A percentile compares a stretch with the other conserved stretches of the same genome.
Conservation (phyloP, 2,113 vertebrate species). For the Tachycineta bicolor region DNA sequence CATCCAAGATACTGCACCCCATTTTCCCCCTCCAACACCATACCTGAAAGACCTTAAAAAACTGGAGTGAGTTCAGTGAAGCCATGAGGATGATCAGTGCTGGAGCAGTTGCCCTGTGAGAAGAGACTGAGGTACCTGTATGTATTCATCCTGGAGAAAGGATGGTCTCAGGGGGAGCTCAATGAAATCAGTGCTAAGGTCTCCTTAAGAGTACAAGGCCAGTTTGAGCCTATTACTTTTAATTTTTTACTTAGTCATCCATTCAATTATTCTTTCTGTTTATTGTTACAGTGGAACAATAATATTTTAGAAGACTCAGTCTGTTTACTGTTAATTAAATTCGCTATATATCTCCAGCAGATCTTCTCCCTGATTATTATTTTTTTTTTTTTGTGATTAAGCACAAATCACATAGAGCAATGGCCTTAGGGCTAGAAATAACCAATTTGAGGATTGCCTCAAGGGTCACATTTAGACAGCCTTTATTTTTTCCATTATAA, state of each 20-base stretch:
- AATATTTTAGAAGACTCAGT: background rate
- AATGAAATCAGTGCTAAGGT: background rate
- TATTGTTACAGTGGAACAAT: background rate
- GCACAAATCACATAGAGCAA: background rate
- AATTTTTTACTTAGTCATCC: background rate
- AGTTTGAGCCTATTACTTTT: background rate
- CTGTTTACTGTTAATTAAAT: conserved; percentile 19
- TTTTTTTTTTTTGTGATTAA: conserved; percentile 31
- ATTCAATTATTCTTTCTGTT: background rate
- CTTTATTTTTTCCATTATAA: conserved; percentile 39
- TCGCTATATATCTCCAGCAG: background rate
- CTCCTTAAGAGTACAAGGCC: background rate
- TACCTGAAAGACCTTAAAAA: background rate
- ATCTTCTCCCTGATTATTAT: conserved; percentile 13
- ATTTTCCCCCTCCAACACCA: background rate
- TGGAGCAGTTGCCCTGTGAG: background rate
- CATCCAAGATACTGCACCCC: background rate
- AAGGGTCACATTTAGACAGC: background rate
- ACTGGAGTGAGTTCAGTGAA: background rate
- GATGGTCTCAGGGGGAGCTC: background rate
- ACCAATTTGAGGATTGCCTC: conserved; percentile 7
- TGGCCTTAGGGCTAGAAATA: background rate
- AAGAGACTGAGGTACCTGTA: background rate
- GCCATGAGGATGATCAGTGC: background rate
- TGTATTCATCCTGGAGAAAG: background rate